Conservation (phyloP, 2,113 vertebrate species). For the Callopanchax toddi region DNA sequence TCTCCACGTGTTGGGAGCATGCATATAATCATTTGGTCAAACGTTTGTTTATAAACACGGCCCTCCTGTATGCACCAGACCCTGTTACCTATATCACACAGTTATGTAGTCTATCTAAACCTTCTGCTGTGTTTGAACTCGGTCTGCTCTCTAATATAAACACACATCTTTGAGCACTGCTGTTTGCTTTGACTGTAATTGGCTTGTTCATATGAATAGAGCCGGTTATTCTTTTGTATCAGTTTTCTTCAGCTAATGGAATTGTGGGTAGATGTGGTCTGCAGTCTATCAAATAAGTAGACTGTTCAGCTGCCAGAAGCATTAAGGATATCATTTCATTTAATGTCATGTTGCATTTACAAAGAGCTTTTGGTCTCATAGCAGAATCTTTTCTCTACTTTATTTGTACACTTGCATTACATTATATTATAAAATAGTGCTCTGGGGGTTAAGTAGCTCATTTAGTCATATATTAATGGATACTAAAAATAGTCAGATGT, state of each 20-base stretch:
- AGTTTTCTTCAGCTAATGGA: constrained; percentile 45
- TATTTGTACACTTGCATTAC: background rate
- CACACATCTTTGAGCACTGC: background rate
- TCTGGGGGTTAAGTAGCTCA: background rate
- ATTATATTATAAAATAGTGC: background rate
- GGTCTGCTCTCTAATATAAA: background rate
- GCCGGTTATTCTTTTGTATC: constrained; percentile 31
- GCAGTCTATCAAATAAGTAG: constrained; percentile 27
- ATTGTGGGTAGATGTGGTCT: constrained; percentile 37
- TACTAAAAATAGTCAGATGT: background rate
- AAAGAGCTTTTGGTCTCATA: background rate
- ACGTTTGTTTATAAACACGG: too few relatives aligned
- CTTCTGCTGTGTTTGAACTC: background rate
- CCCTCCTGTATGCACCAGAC: background rate
- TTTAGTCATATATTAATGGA: background rate
- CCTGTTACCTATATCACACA: background rate
- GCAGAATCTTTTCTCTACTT: background rate
- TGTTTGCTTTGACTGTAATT: constrained; percentile 28
- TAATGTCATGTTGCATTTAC: background rate
- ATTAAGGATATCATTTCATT: constrained; percentile 12
- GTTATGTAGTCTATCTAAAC: background rate
- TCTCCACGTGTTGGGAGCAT: too few relatives aligned
- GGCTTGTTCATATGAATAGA: constrained; percentile 32
- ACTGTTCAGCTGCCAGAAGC: constrained; percentile 19
- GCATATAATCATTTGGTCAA: too few relatives aligned